Base-by-base conservation (phyloP, 2,888 invertebrate genomes). In the Yponomeuta plumbellus region DNA sequence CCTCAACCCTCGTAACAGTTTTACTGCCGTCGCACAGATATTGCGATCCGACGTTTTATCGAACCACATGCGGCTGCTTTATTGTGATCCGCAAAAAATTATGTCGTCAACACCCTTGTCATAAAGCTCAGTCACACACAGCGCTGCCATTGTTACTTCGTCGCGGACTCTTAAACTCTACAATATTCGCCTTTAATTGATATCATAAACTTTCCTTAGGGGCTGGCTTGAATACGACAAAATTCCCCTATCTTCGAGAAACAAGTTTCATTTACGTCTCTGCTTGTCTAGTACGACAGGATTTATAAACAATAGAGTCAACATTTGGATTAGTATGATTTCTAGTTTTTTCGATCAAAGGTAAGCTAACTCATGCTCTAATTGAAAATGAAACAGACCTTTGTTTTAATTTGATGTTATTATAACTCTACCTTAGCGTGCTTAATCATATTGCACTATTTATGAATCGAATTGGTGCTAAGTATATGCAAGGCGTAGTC, bases 1-100 rank as follows among this genome's bases (percentile, higher is more conserved):
- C 17, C 17, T 17, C 5, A 44, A 13, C 13, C 44, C 17, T 52
- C 44, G 5, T 52, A 52, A 52, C 44, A 13, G 17, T 13, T 52
- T 52, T 52, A 52, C 17, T 52, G 17, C 44, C 44, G 5, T 52
- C 44, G 17, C 17, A 17, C 44, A 13, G 44, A 52, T 13, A 81
- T 80, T 84, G 80, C 85, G 80, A 86, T 85, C 84, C 83, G 81
- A 67, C 67, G 79, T 84, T 82, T 83, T 82, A 80, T 83, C 77
- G 73, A 75, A 74, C 72, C 78, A 78, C 79, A 82, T 77, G 81
- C 74, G 80, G 80, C 79, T 79, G 75, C 79, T 66, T 66, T 66
- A 66, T 68, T 69, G 68, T 63, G 64, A 62, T 65, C 64, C 66
- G 67, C 57, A 62, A 57, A 66, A 56, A 62, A 23, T 63, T 20